Evolutionary conservation across 1,140 invertebrate species (phyloP), one percentile per base, ranked within the genome.

Genomic region (Cyrtorhinus lividipennis): DNA sequence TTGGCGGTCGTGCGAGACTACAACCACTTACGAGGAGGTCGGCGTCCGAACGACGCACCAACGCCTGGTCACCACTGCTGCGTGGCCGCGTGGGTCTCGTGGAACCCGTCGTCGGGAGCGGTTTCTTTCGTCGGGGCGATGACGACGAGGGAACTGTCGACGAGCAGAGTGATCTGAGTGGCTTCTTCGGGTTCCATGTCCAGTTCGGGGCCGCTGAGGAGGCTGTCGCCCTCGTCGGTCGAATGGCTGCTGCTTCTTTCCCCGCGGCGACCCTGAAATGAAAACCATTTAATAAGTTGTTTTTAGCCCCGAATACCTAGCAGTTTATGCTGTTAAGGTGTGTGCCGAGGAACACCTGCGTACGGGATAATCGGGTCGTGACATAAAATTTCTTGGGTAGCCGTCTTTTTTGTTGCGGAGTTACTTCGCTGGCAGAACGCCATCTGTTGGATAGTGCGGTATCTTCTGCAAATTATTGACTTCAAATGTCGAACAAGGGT

Each of bases 201-300:
- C 13, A 5, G 20, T 5, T 65, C 64, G 1, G 38, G 62, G 2
- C 66, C 66, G 23, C 62, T 64, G 1, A 66, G 57, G 20, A 66
- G 57, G 26, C 66, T 66, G 57, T 66, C 66, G 2, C 66, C 66
- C 46, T 66, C 66, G 27, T 66, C 66, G 30, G 63, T 66, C 1
- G 66, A 26, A 26, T 26, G 38, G 18, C 45, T 62, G 30, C 61
- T 62, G 23, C 38, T 24, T 13, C 61, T 5, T 13, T 62, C 61
- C 24, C 38, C 61, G 22, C 20, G 62, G 1, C 23, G 24, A 22
- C 24, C 46, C 63, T 58, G 8, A 56, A 56, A 56, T 44, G n/a
- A 44, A 8, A 44, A n/a, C n/a, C n/a, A n/a, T n/a, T n/a, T n/a
- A n/a, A n/a, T n/a, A n/a, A n/a, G n/a, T n/a, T n/a, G n/a, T 22